Base-by-base conservation (phyloP, 30 jellyfish, hydroid and myxozoan genomes). In the Aurelia aurita complex sp. Pacific region DNA sequence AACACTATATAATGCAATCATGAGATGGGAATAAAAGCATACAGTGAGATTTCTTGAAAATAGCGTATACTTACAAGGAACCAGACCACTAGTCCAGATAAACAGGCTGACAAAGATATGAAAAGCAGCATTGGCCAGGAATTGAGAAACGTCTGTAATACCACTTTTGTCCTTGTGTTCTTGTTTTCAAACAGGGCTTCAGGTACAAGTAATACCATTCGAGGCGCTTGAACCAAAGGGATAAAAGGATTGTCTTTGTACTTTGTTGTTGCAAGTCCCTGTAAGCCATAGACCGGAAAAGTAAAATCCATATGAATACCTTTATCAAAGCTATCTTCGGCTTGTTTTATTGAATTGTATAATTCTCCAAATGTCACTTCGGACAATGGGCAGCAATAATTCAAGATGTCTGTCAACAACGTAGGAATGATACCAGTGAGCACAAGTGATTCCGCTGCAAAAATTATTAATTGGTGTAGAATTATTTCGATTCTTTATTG, bases 101-200 rank as follows among this genome's bases (percentile, higher is more conserved):
- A 85, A 55, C 90, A 81, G n/a, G 98, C 98, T 2, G 98, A 94
- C 69, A 88, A 97, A 3, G 90, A 76, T 5, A 94, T 94, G 80
- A 94, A 94, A 18, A 87, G 86, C 68, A 94, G 74, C 98, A 94
- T 94, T 2, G 98, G 98, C 98, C 98, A 94, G 11, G 98, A 91
- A 64, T 94, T 94, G 36, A 88, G 86, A 17, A 94, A 75, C 2
- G 98, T 94, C 46, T 74, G 88, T 94, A 94, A 76, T 59, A 94
- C 81, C 2, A 94, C 98, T 64, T 88, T 94, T 13, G 98, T 94
- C 53, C 98, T 73, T 51, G 98, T 88, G 74, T 94, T 82, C 73
- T 74, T 81, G 42, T 76, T 90, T 38, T 81, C 90, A 67, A 94
- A 94, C 23, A 94, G 84, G 16, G 85, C 80, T 15, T 94, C 97